These are phyloP conservation scores for Eriosoma lanigerum DNA, from an alignment of 1,140 invertebrate species.

Conservation along the genomic window DNA sequence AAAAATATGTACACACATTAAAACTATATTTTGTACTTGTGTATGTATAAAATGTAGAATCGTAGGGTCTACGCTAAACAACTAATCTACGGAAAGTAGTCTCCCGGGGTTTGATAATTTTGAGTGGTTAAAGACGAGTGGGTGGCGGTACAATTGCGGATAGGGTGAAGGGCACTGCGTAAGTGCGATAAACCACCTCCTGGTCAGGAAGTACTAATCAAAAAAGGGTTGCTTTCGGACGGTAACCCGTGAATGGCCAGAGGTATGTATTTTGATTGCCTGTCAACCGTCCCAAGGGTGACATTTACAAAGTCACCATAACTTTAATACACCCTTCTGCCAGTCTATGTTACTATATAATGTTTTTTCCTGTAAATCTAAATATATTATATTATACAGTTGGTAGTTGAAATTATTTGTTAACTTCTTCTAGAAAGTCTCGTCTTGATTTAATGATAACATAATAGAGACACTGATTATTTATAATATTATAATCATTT, in stretches of 20 bases:
- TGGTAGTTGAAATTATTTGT: no score
- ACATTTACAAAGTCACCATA: conserved; percentile 43
- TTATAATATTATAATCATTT: no score
- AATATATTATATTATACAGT: no score
- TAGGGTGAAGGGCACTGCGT: neutral
- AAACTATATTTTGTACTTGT: neutral
- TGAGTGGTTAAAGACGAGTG: neutral
- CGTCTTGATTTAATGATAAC: no score
- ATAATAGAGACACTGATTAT: no score
- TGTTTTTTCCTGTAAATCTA: neutral
- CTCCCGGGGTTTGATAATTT: conserved; percentile 31
- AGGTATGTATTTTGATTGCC: conserved; percentile 48
- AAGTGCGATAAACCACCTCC: conserved; percentile 35
- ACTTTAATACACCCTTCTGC: neutral
- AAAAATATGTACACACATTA: neutral
- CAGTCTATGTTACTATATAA: neutral
- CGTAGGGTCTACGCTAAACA: conserved; percentile 13
- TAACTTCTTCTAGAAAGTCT: no score
- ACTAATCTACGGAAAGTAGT: conserved; percentile 42
- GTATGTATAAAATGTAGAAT: neutral
- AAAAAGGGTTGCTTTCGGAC: conserved; percentile 46
- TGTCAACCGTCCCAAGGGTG: conserved; percentile 43
- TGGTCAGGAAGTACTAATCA: conserved; percentile 40
- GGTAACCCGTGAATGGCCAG: conserved; percentile 26
- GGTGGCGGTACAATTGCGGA: neutral